Conservation (phyloP, 2,113 vertebrate species). For the Cyanoderma ruficeps region DNA sequence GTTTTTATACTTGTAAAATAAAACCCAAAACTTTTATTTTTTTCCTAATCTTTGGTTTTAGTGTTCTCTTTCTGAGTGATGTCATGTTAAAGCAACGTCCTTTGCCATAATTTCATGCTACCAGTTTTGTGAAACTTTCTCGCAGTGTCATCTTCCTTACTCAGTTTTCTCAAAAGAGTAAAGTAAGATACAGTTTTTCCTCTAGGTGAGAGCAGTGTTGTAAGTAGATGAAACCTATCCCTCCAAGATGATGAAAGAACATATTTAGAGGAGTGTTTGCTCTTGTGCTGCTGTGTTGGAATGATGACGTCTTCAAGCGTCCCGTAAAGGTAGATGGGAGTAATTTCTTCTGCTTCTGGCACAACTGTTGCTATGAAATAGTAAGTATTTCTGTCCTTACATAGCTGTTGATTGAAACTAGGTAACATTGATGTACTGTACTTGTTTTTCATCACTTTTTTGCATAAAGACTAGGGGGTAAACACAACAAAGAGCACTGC, state of each 20-base stretch:
- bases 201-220: not conserved
- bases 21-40: not conserved
- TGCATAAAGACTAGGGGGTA: not conserved
- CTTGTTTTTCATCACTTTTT: not conserved
- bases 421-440: not conserved
- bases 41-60: not conserved
- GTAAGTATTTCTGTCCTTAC: not conserved
- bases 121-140: not conserved
- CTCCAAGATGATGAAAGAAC: not conserved
- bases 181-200: not conserved
- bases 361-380: not conserved
- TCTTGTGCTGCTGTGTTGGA: not conserved
- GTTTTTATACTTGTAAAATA: slow-evolving; percentile 39
- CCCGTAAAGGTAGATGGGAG: not conserved
- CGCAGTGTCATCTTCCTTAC: not conserved
- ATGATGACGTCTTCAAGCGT: not conserved
- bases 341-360: not conserved
- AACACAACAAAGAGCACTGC: not conserved
- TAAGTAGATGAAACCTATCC: not conserved
- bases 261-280: not conserved
- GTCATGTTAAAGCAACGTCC: not conserved
- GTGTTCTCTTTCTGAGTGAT: not conserved
- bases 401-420: not conserved
- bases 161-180: not conserved
- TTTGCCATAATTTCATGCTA: not conserved